Evolutionary conservation across 37 sponge, comb jelly and placozoan species (phyloP), one percentile per base, ranked within the genome.

Genomic region (Bolinopsis microptera): DNA sequence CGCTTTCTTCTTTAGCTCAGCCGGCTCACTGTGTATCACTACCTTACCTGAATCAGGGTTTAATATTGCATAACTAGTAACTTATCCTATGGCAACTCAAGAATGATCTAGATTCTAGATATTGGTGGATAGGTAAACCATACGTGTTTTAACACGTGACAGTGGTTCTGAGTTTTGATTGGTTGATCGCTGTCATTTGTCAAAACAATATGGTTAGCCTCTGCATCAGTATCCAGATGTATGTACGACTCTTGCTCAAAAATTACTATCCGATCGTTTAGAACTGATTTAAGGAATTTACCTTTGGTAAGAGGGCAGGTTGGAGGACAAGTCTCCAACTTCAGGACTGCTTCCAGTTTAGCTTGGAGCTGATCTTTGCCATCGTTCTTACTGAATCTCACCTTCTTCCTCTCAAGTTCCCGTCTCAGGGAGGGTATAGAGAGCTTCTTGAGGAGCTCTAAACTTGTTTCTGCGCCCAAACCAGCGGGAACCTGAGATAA

Each of bases 381-480:
- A n/a, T 86, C 90, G 41, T 39, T 41, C 90, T 86, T 86, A 86
- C 90, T 86, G 90, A 39, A 86, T 21, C 90, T 35, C n/a, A 86
- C 90, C 28, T 86, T 86, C 90, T 86, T 86, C 30, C 90, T 38
- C 90, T 86, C 90, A 22, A 86, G 90, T 27, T 86, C 90, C 0
- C 90, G n/a, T 9, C 61, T 38, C 18, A 86, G 61, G 21, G 90
- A 40, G 40, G 90, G 48, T 0, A 86, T 86, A 24, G 90, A 86
- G 3, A 86, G 61, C 90, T 86, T 86, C 90, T 86, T 86, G 25
- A 86, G 90, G 1, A 86, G 90, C 61, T 86, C 90, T 25, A 86
- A 27, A 38, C 90, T 86, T 18, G 90, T 86, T 27, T 86, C 90
- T n/a, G 90, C 90, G 30, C 90, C 39, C 90, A 86, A 30, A 39